Percentiles rank a stretch among this genome's conserved stretches.
phyloP scores from a whole-genome alignment of 2,797 vertebrate species.

The Emydoidea blandingii region DNA sequence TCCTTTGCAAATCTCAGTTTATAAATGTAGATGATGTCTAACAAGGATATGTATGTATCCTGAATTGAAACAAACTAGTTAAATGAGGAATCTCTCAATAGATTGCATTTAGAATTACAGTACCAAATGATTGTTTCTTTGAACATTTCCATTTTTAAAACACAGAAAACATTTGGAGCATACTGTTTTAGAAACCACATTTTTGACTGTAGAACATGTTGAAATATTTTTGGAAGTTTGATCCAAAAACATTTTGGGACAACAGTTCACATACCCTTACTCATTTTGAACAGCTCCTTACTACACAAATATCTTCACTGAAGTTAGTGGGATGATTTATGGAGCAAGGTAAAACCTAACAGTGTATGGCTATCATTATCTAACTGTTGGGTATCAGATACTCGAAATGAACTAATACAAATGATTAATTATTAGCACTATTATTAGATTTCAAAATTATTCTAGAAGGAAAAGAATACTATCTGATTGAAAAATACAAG shows the following conservation, averaged over 20 bases:
- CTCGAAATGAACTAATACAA: background rate
- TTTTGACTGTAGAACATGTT: conserved; percentile 65
- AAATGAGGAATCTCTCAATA: conserved; percentile 32
- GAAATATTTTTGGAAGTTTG: conserved; percentile 68
- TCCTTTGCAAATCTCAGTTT: background rate
- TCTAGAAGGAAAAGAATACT: conserved; percentile 4
- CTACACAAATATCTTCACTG: background rate
- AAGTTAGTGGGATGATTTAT: conserved; percentile 13
- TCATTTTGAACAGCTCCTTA: conserved; percentile 34
- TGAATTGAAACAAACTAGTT: conserved; percentile 26
- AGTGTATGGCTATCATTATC: conserved; percentile 22
- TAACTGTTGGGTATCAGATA: background rate
- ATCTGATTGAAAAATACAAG: background rate
- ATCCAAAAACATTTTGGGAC: conserved; percentile 58
- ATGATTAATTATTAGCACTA: conserved; percentile 13
- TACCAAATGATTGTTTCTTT: conserved; percentile 48
- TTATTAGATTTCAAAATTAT: background rate
- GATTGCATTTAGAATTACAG: conserved; percentile 51
- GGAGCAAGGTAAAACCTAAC: conserved; percentile 20
- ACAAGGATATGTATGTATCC: background rate
- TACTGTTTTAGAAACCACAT: conserved; percentile 67
- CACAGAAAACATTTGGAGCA: conserved; percentile 64
- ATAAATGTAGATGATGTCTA: background rate
- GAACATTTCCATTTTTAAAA: conserved; percentile 52
- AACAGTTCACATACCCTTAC: conserved; percentile 57